Evolutionary conservation across 2,797 vertebrate species (phyloP).

Genomic region (Sitta carolinensis): DNA sequence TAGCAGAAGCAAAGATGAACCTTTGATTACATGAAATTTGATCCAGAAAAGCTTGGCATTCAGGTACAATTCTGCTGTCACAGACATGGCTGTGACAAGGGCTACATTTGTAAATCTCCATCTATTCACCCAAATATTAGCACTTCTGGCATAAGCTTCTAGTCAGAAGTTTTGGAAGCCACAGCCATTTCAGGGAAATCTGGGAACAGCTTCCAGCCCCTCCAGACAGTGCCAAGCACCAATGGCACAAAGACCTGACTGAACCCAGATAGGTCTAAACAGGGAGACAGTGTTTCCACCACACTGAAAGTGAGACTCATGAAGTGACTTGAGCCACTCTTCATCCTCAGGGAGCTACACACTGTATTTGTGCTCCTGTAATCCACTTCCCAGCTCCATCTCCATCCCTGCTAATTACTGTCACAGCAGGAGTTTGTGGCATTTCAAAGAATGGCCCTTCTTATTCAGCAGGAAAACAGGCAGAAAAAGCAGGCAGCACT

Average conservation of each 20-base stretch:
- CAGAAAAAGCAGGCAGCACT: background rate
- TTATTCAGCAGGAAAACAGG: background rate
- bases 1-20: background rate
- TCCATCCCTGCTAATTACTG: background rate
- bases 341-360: background rate
- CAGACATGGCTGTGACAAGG: background rate
- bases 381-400: background rate
- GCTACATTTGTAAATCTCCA: background rate
- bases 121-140: background rate
- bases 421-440: background rate
- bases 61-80: background rate
- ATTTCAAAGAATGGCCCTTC: background rate
- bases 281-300: background rate
- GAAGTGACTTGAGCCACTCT: background rate
- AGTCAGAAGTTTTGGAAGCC: background rate
- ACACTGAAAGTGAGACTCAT: rapidly evolving
- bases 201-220: background rate
- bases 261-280: rapidly evolving
- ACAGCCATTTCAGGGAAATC: background rate
- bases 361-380: background rate
- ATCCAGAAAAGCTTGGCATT: background rate
- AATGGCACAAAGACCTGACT: background rate
- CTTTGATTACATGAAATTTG: background rate
- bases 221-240: background rate
- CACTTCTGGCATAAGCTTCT: background rate